Evolutionary conservation across 2,797 vertebrate species (phyloP).

Genomic region (Coranthus polyacanthus): DNA sequence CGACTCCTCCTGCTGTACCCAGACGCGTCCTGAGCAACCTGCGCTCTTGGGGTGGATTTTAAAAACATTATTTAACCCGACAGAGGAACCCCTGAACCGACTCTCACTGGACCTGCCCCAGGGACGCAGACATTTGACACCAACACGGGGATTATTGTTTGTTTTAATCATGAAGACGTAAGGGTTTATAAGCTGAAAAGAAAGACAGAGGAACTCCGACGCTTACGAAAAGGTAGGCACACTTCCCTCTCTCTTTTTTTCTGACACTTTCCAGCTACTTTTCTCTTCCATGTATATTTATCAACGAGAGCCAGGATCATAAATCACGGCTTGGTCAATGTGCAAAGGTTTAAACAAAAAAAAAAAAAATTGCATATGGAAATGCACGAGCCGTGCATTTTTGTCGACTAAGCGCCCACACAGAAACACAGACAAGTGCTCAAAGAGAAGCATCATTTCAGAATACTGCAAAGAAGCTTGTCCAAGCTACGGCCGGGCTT

Average conservation of each 20-base stretch:
- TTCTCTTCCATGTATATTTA: neutral
- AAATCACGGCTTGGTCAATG: slow-evolving; percentile 3
- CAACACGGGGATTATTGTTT: slow-evolving; percentile 79
- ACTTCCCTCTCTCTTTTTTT: neutral
- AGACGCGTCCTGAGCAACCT: slow-evolving; percentile 78
- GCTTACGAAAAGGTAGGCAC: slow-evolving; percentile 72
- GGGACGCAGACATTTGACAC: slow-evolving; percentile 65
- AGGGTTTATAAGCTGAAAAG: slow-evolving; percentile 68
- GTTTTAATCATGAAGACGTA: slow-evolving; percentile 81
- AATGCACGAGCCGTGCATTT: slow-evolving; percentile 39
- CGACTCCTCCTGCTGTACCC: slow-evolving; percentile 79
- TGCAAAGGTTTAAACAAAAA: neutral
- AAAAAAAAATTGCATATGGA: neutral
- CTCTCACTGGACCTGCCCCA: slow-evolving; percentile 74
- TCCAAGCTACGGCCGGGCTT: slow-evolving; percentile 21
- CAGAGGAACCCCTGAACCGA: slow-evolving; percentile 49
- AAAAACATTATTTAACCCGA: slow-evolving; percentile 31
- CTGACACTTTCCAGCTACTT: slow-evolving; percentile 39
- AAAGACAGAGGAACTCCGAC: slow-evolving; percentile 72
- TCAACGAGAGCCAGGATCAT: no score
- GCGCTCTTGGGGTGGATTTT: slow-evolving; percentile 79
- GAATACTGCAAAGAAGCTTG: slow-evolving; percentile 50
- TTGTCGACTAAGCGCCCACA: slow-evolving; percentile 7
- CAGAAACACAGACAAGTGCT: slow-evolving; percentile 25
- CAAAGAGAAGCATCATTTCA: slow-evolving; percentile 25